Conservation (phyloP, 2,797 vertebrate genomes). For the Melopsittacus undulatus region DNA sequence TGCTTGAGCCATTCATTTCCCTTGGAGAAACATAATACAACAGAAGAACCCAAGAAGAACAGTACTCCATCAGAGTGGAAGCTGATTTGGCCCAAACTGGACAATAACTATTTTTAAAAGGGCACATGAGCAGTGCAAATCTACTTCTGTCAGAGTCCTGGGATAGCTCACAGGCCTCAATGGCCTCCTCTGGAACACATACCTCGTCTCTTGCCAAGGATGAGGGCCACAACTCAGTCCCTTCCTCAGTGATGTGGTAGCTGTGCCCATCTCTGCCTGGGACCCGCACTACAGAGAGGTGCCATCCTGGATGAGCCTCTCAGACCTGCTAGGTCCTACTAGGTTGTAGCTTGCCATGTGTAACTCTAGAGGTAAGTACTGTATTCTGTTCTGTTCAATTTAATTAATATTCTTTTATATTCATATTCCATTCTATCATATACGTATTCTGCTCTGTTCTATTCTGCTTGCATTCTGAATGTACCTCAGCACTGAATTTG, state of each 20-base stretch:
- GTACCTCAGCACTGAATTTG: not conserved
- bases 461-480: not conserved
- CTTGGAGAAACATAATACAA: not conserved
- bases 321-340: not conserved
- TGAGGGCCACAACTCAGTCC: rapidly evolving
- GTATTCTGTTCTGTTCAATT: not conserved
- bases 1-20: not conserved
- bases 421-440: not conserved
- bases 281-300: not conserved
- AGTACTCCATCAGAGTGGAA: not conserved
- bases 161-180: not conserved
- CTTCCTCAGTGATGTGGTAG: not conserved
- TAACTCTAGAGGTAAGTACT: rapidly evolving
- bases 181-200: not conserved
- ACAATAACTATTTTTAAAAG: not conserved
- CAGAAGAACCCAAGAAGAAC: not conserved
- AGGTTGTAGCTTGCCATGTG: rapidly evolving
- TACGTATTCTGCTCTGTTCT: not conserved
- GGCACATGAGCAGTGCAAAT: not conserved
- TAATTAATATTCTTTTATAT: not conserved
- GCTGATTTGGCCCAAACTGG: not conserved
- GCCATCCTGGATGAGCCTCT: rapidly evolving
- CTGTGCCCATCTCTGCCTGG: not conserved
- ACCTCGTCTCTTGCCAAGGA: not conserved
- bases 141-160: not conserved